These are phyloP conservation scores for Thereva nobilitata DNA, from an alignment of 2,888 invertebrate genomes.

Conservation along the genomic window DNA sequence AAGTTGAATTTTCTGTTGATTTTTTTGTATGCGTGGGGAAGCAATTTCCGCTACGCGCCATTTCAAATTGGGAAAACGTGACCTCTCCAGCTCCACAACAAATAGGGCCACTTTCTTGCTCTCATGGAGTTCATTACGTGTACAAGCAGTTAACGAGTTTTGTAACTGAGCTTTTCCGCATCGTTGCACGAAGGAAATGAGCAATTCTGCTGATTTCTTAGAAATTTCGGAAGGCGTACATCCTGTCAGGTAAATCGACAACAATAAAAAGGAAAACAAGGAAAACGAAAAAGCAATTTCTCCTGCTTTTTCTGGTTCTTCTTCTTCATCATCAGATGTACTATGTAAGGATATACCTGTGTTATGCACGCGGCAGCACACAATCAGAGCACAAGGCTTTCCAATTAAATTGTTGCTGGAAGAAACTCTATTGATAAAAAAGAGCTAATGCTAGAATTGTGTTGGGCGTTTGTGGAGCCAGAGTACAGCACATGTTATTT, in stretches of 20 bases:
- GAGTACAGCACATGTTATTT: no score
- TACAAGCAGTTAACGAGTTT: constrained; percentile 34
- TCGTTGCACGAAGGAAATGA: constrained; percentile 32
- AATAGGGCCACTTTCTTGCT: constrained; percentile 1
- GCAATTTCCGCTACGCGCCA: constrained; percentile 30
- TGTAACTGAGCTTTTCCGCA: constrained; percentile 26
- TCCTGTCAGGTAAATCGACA: constrained; percentile 27
- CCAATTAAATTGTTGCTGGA: constrained; percentile 22
- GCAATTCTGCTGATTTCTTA: constrained; percentile 29
- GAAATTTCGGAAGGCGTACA: constrained; percentile 18
- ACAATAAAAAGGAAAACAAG: neutral
- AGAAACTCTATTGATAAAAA: neutral
- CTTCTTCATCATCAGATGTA: no score
- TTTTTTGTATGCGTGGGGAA: constrained; percentile 7
- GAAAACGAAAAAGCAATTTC: neutral
- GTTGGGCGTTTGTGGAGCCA: no score
- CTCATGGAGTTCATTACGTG: constrained; percentile 16
- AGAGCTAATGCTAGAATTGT: no score
- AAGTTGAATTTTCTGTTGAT: neutral
- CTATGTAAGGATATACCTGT: no score
- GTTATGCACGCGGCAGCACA: no score
- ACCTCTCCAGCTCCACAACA: constrained; percentile 3
- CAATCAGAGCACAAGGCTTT: neutral
- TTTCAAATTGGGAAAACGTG: constrained; percentile 28
- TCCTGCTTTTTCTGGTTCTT: no score